Evolutionary conservation across 2,113 vertebrate species (phyloP), one percentile per base, ranked within the genome.

Genomic region (Sander vitreus): DNA sequence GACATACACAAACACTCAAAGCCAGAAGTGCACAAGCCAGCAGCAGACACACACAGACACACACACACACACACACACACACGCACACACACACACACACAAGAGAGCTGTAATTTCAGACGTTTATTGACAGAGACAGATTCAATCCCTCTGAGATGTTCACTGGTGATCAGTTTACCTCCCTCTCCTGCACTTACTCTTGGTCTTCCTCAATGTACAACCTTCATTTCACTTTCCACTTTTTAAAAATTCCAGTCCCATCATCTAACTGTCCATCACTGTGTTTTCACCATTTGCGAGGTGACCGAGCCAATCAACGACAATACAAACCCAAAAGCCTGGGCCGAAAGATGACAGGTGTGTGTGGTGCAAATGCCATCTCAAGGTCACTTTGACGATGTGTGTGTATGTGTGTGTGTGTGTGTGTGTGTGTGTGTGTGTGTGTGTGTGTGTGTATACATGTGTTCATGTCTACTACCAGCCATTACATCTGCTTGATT

Each of bases 51-150:
- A 55, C 25, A 33, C 45, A 66, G 21, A 54, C 68, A 36, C 50
- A 48, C 53, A 45, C 63, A 33, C 72, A 57, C 55, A 43, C 64
- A 39, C 59, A 60, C 74, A 60, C 63, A 69, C 43, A 59, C 67
- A 62, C 59, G 39, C 43, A 76, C 18, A 54, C 18, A 54, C 51
- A n/a, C 19, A 9, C 51, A 54, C 51, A 33, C 33, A 33, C 5
- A 33, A 51, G 36, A 85, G 75, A 89, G 89, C 80, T 93, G 90
- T 91, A 93, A 94, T 93, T 93, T 91, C 91, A 94, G 89, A 88
- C 73, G 76, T 78, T 89, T 90, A 94, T 94, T 93, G 92, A 93
- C 88, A 73, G 53, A 81, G 84, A 89, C 87, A 83, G 66, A 68
- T 84, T 59, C 69, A 87, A 75, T 83, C 76, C 91, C 85, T 79